phyloP scores from a whole-genome alignment of 2,888 invertebrate genomes.

The Polymixis lichenea region DNA sequence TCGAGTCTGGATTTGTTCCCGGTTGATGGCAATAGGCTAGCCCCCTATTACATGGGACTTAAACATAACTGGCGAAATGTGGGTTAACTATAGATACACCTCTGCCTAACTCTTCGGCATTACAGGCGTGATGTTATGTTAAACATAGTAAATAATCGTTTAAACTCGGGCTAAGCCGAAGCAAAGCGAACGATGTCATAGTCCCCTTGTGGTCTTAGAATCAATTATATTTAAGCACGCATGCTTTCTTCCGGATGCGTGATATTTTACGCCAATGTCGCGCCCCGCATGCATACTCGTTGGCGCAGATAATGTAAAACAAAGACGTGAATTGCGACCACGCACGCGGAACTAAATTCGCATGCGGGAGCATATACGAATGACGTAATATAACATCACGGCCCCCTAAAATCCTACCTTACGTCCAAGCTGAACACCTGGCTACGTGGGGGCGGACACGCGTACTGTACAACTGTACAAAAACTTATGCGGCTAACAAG shows the following conservation, averaged over 20 bases:
- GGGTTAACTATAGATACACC: too few species aligned
- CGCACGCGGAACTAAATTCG: background rate
- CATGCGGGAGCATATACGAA: background rate
- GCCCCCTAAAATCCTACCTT: too few species aligned
- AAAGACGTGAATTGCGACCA: background rate
- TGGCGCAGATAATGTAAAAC: background rate
- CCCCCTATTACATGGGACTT: too few species aligned
- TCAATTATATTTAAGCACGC: conserved; percentile 1
- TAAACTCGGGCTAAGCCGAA: background rate
- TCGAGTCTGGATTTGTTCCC: too few species aligned
- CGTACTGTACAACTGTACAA: too few species aligned
- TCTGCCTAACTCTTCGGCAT: too few species aligned
- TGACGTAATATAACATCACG: background rate
- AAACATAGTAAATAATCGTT: background rate
- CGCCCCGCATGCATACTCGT: background rate
- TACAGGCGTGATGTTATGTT: too few species aligned
- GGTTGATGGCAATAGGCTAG: too few species aligned
- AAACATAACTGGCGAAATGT: too few species aligned
- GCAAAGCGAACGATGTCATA: background rate
- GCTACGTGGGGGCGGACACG: too few species aligned
- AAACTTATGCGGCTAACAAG: too few species aligned
- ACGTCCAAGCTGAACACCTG: too few species aligned
- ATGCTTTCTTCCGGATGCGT: background rate
- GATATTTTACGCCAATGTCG: background rate
- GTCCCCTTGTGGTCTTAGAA: background rate